phyloP scores from a whole-genome alignment of 2,797 vertebrate species.

The Bryconaethiops microstoma region DNA sequence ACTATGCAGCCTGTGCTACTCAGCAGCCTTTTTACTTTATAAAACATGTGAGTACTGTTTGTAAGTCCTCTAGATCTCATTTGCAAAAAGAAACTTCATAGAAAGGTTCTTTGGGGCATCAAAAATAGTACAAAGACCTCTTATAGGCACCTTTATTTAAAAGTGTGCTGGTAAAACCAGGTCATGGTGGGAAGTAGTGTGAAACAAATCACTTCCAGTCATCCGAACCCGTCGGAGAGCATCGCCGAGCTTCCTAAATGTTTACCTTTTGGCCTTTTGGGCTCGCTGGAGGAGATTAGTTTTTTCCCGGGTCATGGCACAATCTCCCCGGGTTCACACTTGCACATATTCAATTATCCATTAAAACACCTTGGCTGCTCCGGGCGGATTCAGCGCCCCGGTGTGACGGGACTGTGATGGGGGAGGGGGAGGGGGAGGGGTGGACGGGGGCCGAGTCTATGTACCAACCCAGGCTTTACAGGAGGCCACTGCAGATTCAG shows the following conservation, averaged over 20 bases:
- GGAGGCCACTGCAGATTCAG: constrained; percentile 51
- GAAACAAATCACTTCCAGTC: not conserved
- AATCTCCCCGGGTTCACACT: constrained; percentile 34
- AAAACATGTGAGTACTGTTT: no score
- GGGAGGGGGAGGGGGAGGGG: no score
- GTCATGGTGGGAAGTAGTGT: no score
- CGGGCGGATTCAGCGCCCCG: constrained; percentile 54
- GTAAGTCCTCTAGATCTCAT: no score
- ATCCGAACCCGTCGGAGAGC: not conserved
- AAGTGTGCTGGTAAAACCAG: no score
- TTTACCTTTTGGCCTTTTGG: constrained; percentile 5
- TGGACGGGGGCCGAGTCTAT: no score
- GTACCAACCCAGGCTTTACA: constrained; percentile 58
- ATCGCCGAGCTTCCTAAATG: not conserved
- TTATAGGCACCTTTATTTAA: no score
- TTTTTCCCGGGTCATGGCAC: constrained; percentile 44
- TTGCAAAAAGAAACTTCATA: no score
- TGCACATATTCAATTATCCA: constrained; percentile 74
- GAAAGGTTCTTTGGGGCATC: no score
- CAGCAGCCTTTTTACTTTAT: no score
- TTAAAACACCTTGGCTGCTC: constrained; percentile 51
- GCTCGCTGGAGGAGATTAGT: constrained; percentile 28
- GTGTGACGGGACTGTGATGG: constrained; percentile 61
- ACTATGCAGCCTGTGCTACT: no score
- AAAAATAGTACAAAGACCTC: no score